Evolutionary conservation across 2,113 vertebrate species (phyloP).

Genomic region (Numenius arquata): DNA sequence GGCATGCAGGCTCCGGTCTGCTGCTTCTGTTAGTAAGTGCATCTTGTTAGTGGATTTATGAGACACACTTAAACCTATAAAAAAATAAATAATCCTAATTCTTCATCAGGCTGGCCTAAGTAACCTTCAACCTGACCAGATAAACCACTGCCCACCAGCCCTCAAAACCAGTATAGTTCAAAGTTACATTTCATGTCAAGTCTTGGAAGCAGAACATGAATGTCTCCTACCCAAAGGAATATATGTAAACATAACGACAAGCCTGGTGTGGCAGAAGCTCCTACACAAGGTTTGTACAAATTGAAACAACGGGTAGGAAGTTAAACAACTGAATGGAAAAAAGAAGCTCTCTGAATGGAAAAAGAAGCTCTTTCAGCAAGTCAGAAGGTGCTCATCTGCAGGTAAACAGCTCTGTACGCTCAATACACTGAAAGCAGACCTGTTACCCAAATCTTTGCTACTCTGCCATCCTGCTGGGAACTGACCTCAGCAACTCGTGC

Average conservation of each 20-base stretch:
- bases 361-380: conserved; percentile 57
- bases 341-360: conserved; percentile 51
- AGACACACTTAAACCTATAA: conserved; percentile 52
- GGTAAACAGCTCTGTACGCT: background rate
- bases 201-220: conserved; percentile 54
- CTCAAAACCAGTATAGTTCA: conserved; percentile 32
- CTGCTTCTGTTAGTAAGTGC: conserved; percentile 66
- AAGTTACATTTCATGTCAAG: conserved; percentile 46
- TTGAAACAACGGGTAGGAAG: conserved; percentile 22
- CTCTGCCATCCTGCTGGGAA: conserved; percentile 5
- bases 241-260: conserved; percentile 54
- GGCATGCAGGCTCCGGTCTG: conserved; percentile 38
- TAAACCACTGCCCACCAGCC: conserved; percentile 42
- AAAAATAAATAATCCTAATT: conserved; percentile 59
- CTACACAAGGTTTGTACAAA: conserved; percentile 54
- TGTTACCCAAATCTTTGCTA: conserved; percentile 11
- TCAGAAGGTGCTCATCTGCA: conserved; percentile 47
- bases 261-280: conserved; percentile 40
- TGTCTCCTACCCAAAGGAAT: conserved; percentile 16
- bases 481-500: background rate
- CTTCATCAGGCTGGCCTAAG: conserved; percentile 51
- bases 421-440: background rate
- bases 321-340: conserved; percentile 44
- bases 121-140: conserved; percentile 26
- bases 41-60: conserved; percentile 62